phyloP scores from a whole-genome alignment of 2,888 invertebrate genomes.

The Parnassius orleans region DNA sequence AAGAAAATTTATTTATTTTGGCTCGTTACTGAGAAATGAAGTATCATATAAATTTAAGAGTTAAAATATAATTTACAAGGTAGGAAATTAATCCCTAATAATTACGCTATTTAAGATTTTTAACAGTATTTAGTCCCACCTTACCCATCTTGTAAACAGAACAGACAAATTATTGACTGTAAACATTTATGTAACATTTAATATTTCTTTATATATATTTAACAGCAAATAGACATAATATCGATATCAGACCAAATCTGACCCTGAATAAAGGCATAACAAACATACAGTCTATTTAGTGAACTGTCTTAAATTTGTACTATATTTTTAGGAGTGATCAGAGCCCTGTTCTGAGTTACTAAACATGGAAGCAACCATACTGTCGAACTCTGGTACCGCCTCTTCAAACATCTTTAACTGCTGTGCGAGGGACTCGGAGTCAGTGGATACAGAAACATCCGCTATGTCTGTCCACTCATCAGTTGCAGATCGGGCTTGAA shows the following conservation, averaged over 20 bases:
- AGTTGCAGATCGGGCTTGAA: conserved; percentile 80
- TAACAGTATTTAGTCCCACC: too few species aligned
- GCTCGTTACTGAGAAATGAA: too few species aligned
- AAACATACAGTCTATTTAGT: background rate
- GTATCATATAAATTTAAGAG: too few species aligned
- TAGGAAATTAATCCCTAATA: too few species aligned
- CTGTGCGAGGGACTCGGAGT: conserved; percentile 82
- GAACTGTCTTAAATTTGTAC: background rate
- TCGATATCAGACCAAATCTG: background rate
- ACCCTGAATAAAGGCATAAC: background rate
- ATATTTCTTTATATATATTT: too few species aligned
- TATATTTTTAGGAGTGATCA: conserved; percentile 41
- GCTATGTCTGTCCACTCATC: conserved; percentile 56
- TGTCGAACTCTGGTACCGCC: conserved; percentile 87
- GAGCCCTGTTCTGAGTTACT: conserved; percentile 64
- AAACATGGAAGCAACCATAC: conserved; percentile 86
- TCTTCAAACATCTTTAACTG: conserved; percentile 89
- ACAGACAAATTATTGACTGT: too few species aligned
- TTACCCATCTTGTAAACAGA: too few species aligned
- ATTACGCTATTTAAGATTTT: too few species aligned
- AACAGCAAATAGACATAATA: too few species aligned
- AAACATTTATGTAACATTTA: too few species aligned
- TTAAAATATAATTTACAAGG: too few species aligned
- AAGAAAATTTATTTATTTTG: too few species aligned
- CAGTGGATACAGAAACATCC: conserved; percentile 43